Conservation (phyloP, 2,888 invertebrate species). For the Oscheius sp. region DNA sequence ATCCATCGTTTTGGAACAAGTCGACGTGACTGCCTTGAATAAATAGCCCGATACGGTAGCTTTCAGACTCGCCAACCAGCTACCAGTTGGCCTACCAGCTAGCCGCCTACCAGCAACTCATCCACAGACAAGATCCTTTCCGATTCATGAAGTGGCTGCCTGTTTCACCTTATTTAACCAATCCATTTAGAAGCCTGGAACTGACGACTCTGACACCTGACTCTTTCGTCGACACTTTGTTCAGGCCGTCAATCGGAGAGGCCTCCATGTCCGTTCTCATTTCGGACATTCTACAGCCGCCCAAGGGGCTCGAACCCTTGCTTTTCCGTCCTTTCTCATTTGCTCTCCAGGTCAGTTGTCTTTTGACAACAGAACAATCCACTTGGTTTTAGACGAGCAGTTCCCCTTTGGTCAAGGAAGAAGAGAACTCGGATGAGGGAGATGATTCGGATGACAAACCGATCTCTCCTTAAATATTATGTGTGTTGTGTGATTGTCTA, state of each 20-base stretch:
- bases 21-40: background rate
- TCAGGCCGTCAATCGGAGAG: constrained; percentile 55
- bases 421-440: background rate
- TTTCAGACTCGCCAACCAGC: constrained; percentile 44
- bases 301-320: constrained; percentile 36
- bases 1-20: constrained; percentile 24
- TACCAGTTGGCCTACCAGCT: constrained; percentile 54
- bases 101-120: constrained; percentile 57
- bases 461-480: background rate
- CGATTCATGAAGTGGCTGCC: constrained; percentile 53
- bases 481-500: background rate
- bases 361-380: background rate
- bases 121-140: constrained; percentile 56
- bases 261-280: constrained; percentile 57
- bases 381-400: background rate
- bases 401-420: background rate
- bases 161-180: background rate
- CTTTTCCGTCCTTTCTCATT: background rate
- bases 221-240: constrained; percentile 51
- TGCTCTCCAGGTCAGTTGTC: no score
- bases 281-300: constrained; percentile 49
- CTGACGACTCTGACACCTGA: constrained; percentile 30
- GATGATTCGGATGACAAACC: background rate
- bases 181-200: constrained; percentile 42
- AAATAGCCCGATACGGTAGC: constrained; percentile 15